Evolutionary conservation across 2,113 vertebrate species (phyloP).

Genomic region (Rhipidura dahli): DNA sequence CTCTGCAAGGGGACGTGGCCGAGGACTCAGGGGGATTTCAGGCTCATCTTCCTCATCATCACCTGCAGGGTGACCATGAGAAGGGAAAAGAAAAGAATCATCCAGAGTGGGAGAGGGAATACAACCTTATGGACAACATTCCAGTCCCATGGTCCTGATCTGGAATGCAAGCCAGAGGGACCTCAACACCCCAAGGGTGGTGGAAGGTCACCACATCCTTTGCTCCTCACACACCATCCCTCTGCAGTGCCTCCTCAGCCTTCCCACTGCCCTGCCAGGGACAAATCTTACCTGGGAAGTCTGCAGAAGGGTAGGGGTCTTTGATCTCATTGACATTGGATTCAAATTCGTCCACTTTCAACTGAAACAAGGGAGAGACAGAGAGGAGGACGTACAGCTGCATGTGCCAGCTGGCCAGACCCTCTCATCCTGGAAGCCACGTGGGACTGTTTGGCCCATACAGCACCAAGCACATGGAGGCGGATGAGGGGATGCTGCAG

Average conservation of each 20-base stretch:
- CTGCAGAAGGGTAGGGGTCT: conserved; percentile 95
- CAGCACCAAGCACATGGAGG: background rate
- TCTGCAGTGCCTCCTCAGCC: background rate
- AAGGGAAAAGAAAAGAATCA: background rate
- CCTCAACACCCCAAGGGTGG: background rate
- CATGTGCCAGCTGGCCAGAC: background rate
- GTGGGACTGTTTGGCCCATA: background rate
- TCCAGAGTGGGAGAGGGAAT: background rate
- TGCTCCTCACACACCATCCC: background rate
- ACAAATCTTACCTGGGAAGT: conserved; percentile 88
- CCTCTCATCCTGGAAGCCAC: background rate
- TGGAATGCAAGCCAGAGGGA: background rate
- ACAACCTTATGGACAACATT: background rate
- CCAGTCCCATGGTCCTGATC: fast-evolving
- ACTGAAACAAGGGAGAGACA: conserved; percentile 69
- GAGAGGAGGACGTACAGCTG: background rate
- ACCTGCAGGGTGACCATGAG: conserved; percentile 60
- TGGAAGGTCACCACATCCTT: background rate
- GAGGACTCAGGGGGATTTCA: conserved; percentile 90
- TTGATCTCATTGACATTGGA: conserved; percentile 97
- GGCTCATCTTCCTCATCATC: conserved; percentile 97
- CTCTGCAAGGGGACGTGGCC: conserved; percentile 93
- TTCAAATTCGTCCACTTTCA: conserved; percentile 97
- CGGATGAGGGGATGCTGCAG: background rate
- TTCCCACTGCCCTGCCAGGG: background rate